Conservation (phyloP, 2,888 invertebrate species). For the Calephelis perditalis region DNA sequence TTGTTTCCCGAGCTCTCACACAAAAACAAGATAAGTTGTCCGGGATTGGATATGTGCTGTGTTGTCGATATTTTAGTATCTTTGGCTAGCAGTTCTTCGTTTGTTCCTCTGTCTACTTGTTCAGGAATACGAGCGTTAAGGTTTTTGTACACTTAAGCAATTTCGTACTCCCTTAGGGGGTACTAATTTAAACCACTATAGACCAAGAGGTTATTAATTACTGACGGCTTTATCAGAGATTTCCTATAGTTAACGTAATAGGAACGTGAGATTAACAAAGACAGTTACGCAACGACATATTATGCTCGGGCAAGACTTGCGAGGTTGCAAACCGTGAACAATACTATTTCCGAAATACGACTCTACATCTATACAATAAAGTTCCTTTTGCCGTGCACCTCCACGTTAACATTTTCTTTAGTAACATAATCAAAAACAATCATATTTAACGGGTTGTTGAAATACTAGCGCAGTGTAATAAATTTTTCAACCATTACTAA, state of each 20-base stretch:
- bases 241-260: constrained; percentile 14
- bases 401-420: neutral
- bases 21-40: too few species aligned
- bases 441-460: constrained; percentile 12
- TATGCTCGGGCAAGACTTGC: constrained; percentile 33
- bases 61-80: too few species aligned
- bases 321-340: constrained; percentile 32
- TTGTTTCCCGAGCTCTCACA: too few species aligned
- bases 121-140: too few species aligned
- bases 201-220: too few species aligned
- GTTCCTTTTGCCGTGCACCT: neutral
- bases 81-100: too few species aligned
- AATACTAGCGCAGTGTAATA: constrained; percentile 3
- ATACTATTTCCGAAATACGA: neutral
- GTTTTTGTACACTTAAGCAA: too few species aligned
- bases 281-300: constrained; percentile 33
- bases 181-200: too few species aligned
- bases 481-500: too few species aligned
- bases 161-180: too few species aligned
- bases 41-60: too few species aligned
- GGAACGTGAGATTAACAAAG: neutral
- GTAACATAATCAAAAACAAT: constrained; percentile 12
- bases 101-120: too few species aligned
- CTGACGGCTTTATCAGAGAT: constrained; percentile 2
- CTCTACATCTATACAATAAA: neutral